Evolutionary conservation across 2,113 vertebrate species (phyloP).

Genomic region (Oriolus oriolus): DNA sequence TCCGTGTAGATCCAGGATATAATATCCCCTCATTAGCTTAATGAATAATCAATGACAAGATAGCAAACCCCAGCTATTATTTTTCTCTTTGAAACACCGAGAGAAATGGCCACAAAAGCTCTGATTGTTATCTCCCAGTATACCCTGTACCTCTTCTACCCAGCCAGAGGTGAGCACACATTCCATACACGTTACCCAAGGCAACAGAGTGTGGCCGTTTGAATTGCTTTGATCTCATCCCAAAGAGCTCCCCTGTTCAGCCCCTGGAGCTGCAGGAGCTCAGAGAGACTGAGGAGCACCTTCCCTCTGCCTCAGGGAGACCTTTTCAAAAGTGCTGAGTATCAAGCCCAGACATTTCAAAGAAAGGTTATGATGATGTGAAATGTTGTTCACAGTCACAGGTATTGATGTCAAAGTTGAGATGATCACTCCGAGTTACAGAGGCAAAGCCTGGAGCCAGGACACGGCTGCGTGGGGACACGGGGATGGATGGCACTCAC

Average conservation of each 20-base stretch:
- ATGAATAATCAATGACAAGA: neutral
- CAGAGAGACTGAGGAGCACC: neutral
- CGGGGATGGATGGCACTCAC: neutral
- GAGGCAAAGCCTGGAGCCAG: neutral
- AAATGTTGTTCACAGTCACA: neutral
- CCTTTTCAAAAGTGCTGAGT: neutral
- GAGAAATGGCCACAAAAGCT: neutral
- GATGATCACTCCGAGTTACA: neutral
- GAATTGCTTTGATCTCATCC: neutral
- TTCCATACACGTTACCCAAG: neutral
- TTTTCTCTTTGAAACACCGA: neutral
- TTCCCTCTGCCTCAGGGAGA: neutral
- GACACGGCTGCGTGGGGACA: neutral
- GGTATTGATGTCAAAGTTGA: neutral
- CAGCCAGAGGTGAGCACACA: neutral
- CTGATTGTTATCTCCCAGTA: fast-evolving
- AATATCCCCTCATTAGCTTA: neutral
- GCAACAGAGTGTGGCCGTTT: neutral
- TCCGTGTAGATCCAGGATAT: neutral
- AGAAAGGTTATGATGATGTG: neutral
- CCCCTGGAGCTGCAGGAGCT: neutral
- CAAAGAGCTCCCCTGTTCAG: neutral
- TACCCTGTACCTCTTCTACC: neutral
- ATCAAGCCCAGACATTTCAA: neutral
- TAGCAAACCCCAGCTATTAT: neutral